A percentile compares a stretch with the other conserved stretches of the same genome.
These are phyloP conservation scores for Mamestra brassicae DNA, from an alignment of 2,888 invertebrate species.

Conservation along the genomic window DNA sequence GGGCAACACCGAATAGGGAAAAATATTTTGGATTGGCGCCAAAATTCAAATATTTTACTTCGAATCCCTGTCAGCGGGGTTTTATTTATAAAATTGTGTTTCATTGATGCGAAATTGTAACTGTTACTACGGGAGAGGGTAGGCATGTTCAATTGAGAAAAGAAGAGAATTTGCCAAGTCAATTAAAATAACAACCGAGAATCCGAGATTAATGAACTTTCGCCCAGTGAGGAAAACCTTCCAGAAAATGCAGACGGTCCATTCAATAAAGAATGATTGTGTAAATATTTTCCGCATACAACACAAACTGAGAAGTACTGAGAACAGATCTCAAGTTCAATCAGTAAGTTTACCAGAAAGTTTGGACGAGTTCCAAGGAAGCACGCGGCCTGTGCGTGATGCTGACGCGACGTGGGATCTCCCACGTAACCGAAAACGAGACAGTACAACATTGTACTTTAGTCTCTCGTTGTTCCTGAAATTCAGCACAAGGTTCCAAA, in stretches of 20 bases:
- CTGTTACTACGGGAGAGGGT: conserved; percentile 18
- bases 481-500: conserved; percentile 60
- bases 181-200: not conserved
- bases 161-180: not conserved
- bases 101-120: conserved; percentile 29
- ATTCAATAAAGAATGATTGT: conserved; percentile 14
- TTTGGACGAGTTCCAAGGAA: conserved; percentile 63
- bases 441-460: conserved; percentile 51
- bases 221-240: not conserved
- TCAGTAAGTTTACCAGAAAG: conserved; percentile 57
- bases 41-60: conserved; percentile 45
- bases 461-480: conserved; percentile 54
- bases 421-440: conserved; percentile 61
- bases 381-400: conserved; percentile 60
- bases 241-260: not conserved
- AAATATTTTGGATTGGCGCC: conserved; percentile 53
- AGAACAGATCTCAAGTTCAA: conserved; percentile 59
- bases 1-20: conserved; percentile 58
- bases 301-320: conserved; percentile 27
- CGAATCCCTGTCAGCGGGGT: conserved; percentile 17
- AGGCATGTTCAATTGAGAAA: not conserved
- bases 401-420: conserved; percentile 62
- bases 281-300: conserved; percentile 38
- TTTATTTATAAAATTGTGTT: conserved; percentile 55
- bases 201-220: not conserved